phyloP scores from a whole-genome alignment of 2,888 invertebrate genomes.

The Diarsia dahlii region DNA sequence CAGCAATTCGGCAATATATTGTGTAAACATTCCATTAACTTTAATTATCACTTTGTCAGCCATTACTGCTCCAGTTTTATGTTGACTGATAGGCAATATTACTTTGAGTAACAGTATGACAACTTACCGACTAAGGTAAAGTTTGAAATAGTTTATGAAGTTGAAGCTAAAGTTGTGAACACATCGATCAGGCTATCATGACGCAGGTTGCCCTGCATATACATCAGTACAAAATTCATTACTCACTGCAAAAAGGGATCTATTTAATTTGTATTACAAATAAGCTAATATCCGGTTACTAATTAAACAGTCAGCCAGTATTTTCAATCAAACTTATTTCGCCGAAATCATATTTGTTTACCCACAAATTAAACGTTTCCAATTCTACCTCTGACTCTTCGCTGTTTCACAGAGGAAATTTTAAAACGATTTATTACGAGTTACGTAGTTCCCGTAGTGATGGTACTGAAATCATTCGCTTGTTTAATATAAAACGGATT shows the following conservation, averaged over 20 bases:
- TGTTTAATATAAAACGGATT: constrained; percentile 80
- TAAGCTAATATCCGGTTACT: constrained; percentile 1
- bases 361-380: constrained; percentile 44
- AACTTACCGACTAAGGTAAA: constrained; percentile 10
- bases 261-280: neutral
- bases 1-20: constrained; percentile 15
- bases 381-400: constrained; percentile 35
- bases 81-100: neutral
- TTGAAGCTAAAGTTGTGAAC: constrained; percentile 14
- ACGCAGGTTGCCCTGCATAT: neutral
- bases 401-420: constrained; percentile 42
- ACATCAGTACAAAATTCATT: constrained; percentile 6
- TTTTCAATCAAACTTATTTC: constrained; percentile 22
- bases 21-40: constrained; percentile 33
- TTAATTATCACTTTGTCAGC: neutral
- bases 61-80: neutral
- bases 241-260: neutral
- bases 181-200: constrained; percentile 38
- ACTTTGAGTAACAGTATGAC: constrained; percentile 6
- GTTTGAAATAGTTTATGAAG: constrained; percentile 21
- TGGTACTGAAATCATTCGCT: constrained; percentile 67
- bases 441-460: constrained; percentile 27
- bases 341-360: constrained; percentile 32
- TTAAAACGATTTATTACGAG: constrained; percentile 50
- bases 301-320: constrained; percentile 5